These are phyloP conservation scores for Monodelphis domestica DNA, from an alignment of 2,797 vertebrate genomes.

Conservation along the genomic window DNA sequence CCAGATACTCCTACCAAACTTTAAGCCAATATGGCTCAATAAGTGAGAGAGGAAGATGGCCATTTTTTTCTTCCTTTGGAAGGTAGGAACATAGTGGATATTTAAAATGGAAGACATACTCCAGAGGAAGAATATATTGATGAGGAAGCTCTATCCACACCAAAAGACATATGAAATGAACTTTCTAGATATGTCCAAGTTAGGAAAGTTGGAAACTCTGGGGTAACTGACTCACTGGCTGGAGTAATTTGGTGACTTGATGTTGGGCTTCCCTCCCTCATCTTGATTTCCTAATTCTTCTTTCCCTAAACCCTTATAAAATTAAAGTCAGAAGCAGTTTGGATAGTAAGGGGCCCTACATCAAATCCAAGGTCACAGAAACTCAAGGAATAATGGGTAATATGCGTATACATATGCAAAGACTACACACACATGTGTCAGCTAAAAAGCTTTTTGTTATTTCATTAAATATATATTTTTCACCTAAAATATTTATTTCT, in stretches of 20 bases:
- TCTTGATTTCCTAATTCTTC: not conserved
- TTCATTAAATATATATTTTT: too few species aligned
- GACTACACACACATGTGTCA: not conserved
- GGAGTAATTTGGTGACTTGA: not conserved
- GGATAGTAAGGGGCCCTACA: not conserved
- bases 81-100: not conserved
- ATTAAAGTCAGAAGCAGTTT: not conserved
- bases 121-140: not conserved
- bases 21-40: not conserved
- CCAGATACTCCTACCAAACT: not conserved
- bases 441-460: too few species aligned
- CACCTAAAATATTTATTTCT: not conserved
- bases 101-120: not conserved
- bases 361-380: not conserved
- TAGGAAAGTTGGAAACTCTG: not conserved
- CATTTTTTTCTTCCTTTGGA: not conserved
- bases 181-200: not conserved
- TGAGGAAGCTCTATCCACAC: not conserved
- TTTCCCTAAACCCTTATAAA: not conserved
- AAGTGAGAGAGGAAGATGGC: not conserved
- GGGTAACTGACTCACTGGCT: not conserved
- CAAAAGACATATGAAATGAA: not conserved
- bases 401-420: not conserved
- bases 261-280: not conserved
- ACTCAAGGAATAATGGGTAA: not conserved